Percentiles rank a stretch among this genome's conserved stretches.
phyloP scores from a whole-genome alignment of 2,888 invertebrate species.

The Drosophila conformis region DNA sequence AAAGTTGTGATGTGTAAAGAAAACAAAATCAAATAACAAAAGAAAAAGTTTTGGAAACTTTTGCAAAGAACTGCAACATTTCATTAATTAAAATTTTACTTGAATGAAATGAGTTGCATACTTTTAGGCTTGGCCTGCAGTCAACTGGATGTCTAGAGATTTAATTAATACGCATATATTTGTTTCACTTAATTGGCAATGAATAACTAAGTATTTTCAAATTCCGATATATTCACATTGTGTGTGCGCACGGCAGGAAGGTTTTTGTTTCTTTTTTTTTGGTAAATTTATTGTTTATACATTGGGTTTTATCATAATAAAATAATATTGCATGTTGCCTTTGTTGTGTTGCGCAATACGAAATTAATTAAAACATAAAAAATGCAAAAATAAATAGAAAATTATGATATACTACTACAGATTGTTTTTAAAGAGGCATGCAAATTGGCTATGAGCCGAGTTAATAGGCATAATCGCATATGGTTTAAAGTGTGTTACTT shows the following conservation, averaged over 20 bases:
- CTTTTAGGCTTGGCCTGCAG: slow-evolving; percentile 48
- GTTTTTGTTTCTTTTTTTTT: slow-evolving; percentile 56
- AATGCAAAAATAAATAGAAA: slow-evolving; percentile 28
- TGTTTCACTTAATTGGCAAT: slow-evolving; percentile 42
- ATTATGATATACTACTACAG: slow-evolving; percentile 31
- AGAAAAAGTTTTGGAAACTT: slow-evolving; percentile 42
- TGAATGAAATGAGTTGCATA: slow-evolving; percentile 30
- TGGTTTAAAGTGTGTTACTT: slow-evolving; percentile 25
- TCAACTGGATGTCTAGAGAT: slow-evolving; percentile 4
- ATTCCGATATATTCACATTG: slow-evolving; percentile 30
- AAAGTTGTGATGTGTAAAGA: slow-evolving; percentile 8
- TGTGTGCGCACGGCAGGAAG: slow-evolving; percentile 85
- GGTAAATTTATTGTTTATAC: slow-evolving; percentile 1
- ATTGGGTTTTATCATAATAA: slow-evolving; percentile 24
- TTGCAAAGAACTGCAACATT: slow-evolving; percentile 22
- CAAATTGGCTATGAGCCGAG: slow-evolving; percentile 13
- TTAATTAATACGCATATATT: slow-evolving; percentile 27
- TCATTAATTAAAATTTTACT: slow-evolving; percentile 23
- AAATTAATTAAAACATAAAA: slow-evolving; percentile 43
- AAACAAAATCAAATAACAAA: slow-evolving; percentile 35
- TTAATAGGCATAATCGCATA: slow-evolving; percentile 5
- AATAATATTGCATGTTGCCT: slow-evolving; percentile 34
- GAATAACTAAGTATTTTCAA: slow-evolving; percentile 30
- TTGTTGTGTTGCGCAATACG: slow-evolving; percentile 21
- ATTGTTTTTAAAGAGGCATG: slow-evolving; percentile 34